Percentiles rank a stretch among this genome's conserved stretches.
Evolutionary conservation across 2,797 vertebrate species (phyloP).

Genomic region (Columba guinea): DNA sequence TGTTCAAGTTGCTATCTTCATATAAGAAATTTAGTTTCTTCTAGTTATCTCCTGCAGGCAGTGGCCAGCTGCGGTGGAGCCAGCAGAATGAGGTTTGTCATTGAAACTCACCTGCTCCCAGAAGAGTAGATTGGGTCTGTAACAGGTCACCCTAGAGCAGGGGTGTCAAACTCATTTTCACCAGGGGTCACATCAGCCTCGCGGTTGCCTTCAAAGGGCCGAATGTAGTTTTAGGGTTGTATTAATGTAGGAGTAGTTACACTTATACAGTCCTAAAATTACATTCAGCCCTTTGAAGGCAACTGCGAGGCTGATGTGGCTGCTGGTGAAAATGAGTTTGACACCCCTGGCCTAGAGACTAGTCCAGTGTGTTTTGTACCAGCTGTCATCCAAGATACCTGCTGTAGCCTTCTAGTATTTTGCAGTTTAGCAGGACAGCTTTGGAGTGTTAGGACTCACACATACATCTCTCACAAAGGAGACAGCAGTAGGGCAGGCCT

Average conservation of each 20-base stretch:
- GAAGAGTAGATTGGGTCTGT: not conserved
- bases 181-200: too few species aligned
- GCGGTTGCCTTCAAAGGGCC: too few species aligned
- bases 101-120: accelerated
- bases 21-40: not conserved
- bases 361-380: accelerated
- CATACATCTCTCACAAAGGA: not conserved
- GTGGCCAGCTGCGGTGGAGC: not conserved
- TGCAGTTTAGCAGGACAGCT: not conserved
- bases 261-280: too few species aligned
- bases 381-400: not conserved
- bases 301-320: too few species aligned
- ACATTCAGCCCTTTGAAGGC: too few species aligned
- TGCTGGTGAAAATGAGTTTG: too few species aligned
- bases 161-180: too few species aligned
- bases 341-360: too few species aligned
- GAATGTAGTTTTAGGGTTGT: too few species aligned
- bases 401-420: not conserved
- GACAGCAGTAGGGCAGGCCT: too few species aligned
- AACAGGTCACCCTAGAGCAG: not conserved
- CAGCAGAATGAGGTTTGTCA: not conserved
- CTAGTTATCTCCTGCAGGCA: not conserved
- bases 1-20: not conserved
- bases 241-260: too few species aligned
- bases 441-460: not conserved